phyloP scores from a whole-genome alignment of 2,113 vertebrate genomes.

The Telmatochromis brichardi region DNA sequence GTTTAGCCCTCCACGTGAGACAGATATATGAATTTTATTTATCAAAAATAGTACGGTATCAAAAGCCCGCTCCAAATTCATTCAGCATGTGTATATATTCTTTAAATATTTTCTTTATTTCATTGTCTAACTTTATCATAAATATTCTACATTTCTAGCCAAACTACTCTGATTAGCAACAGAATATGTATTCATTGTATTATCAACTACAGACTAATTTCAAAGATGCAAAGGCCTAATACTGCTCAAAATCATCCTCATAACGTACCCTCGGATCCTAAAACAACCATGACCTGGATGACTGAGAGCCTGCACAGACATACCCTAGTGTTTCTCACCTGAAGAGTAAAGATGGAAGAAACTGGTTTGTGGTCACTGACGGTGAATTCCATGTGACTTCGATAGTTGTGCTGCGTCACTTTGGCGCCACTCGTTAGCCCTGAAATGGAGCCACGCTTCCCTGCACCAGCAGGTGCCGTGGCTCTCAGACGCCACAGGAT shows the following conservation, averaged over 20 bases:
- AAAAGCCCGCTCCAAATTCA: neutral
- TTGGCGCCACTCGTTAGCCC: constrained; percentile 67
- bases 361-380: constrained; percentile 97
- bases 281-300: neutral
- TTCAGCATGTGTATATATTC: neutral
- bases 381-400: constrained; percentile 90
- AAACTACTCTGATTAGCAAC: neutral
- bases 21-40: neutral
- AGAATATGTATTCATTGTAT: neutral
- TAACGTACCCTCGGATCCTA: neutral
- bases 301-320: neutral
- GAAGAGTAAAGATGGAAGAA: constrained; percentile 86
- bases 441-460: constrained; percentile 62
- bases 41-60: neutral
- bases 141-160: neutral
- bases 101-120: neutral
- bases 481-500: constrained; percentile 86
- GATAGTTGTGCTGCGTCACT: constrained; percentile 86
- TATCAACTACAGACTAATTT: neutral
- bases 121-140: neutral
- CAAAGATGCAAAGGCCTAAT: neutral
- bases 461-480: constrained; percentile 50
- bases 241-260: neutral
- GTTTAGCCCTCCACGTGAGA: neutral
- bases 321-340: constrained; percentile 68